Base-by-base conservation (phyloP, 1,140 invertebrate genomes). In the Chironomus striatipennis region DNA sequence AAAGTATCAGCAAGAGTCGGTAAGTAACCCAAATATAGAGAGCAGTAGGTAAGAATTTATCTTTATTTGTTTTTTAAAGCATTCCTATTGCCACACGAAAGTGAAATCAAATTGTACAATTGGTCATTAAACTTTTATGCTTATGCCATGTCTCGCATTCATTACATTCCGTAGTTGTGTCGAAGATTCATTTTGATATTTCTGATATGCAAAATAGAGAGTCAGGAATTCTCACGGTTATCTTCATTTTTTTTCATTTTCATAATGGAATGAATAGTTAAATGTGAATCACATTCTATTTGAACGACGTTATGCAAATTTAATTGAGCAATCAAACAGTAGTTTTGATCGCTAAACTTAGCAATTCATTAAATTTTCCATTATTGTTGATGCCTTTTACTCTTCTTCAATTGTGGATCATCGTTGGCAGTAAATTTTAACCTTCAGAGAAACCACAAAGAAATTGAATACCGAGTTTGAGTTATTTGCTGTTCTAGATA, bases 291-390 rank as follows among this genome's bases (percentile, higher is more conserved):
- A 34, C 24, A 34, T 34, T 34, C 24, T 34, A 34, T 34, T 34
- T 34, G 24, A 34, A 34, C 24, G 24, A 34, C 24, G 12, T 57
- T 57, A 57, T 57, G 47, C 47, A 57, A 57, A 57, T 57, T 57
- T 57, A 57, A 57, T 57, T 57, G 47, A 57, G 47, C 47, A 57
- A 57, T 57, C 9, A 57, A 57, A 57, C 47, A 57, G 47, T 57
- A 57, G 47, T n/a, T 34, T 34, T 34, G 24, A 34, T 34, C 24
- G 24, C 24, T 34, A 34, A 34, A 34, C 24, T 34, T 34, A 34
- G 24, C 24, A 34, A 34, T 34, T 34, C 24, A 34, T 34, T 34
- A 34, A 34, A 34, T 34, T 34, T 34, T 1, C 24, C 24, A 34
- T 34, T 5, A 34, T 34, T 34, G 24, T 34, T 34, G 24, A n/a